Evolutionary conservation across 2,888 invertebrate genomes (phyloP), one percentile per base, ranked within the genome.

Genomic region (Morpho helenor): DNA sequence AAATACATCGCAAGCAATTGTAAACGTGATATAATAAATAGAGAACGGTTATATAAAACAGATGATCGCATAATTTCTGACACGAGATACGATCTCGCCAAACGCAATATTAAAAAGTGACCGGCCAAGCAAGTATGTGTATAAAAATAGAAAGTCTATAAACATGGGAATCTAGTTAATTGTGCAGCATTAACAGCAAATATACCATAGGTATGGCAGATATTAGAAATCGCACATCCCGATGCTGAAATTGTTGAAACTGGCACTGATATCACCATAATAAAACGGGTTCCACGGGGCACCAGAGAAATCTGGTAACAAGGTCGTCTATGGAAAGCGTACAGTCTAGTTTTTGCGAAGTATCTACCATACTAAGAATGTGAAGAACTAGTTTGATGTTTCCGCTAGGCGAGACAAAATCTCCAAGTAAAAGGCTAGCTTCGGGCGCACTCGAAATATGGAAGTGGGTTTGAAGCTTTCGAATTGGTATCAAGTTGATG

Each of bases 391-490:
- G 87, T 83, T 85, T 77, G 66, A 68, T 64, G 78, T 83, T 78
- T 80, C 84, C 87, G 80, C 77, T 80, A 77, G 72, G 71, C 69
- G 73, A 67, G 73, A 60, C 62, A 75, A 74, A 77, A 79, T 76
- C 76, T 74, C 73, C 71, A 67, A 82, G 84, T 85, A 82, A 84
- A 87, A 87, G 86, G 84, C 76, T 75, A 63, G 82, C 84, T 84
- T 79, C 80, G 79, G 86, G 87, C 86, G 71, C 70, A 75, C 79
- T 79, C 82, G 76, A 83, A 86, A 85, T 83, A 81, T 85, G 79
- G 84, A 84, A 80, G 85, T 84, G 75, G 86, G 81, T 68, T 72
- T 70, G 63, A 73, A 84, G 89, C 89, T 89, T 89, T 88, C 87
- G 77, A 86, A 86, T 78, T 66, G 69, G 69, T 71, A 76, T 77